Base-by-base conservation (phyloP, 2,888 invertebrate species). In the Bibio marci region DNA sequence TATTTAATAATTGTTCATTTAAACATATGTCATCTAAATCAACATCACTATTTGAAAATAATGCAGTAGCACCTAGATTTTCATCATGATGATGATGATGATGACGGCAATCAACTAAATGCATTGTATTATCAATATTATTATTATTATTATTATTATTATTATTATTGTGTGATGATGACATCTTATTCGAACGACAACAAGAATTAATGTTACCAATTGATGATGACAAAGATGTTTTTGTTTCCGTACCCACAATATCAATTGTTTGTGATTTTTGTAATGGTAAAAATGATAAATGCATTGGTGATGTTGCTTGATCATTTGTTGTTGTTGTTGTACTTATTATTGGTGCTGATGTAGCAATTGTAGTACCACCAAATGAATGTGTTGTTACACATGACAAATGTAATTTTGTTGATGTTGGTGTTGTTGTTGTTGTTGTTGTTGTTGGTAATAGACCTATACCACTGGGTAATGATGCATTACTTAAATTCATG, bases 31-130 rank as follows among this genome's bases (percentile, higher is more conserved):
- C 83, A 49, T 83, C 81, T 37, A 85, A 61, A 52, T 80, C 82
- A 3, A 83, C 85, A 11, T 83, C 81, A 53, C 87, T 87, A 54
- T 90, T 88, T 2, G 85, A 82, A 58, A 87, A 82, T 43, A 88
- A 74, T 2, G 82, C 79, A 8, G 80, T 76, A 4, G 78, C 72
- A 40, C 79, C 71, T 50, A 82, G 63, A 49, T 73, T 70, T 50
- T 73, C 62, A 50, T 72, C 70, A 6, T 6, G 8, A 6, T 22
- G 5, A 22, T 8, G 22, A 22, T 22, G 5, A 8, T 22, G 22
- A 17, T 66, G 67, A 12, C 66, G 47, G 1, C 67, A 63, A 41
- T 65, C 62, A 41, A 50, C 41, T 15, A 43, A 40, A 17, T 38
- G 35, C 14, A 32, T 43, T 11, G 30, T 18, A 31, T 33, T 37